Evolutionary conservation across 2,888 invertebrate genomes (phyloP).

Genomic region (Eupsilia transversa): DNA sequence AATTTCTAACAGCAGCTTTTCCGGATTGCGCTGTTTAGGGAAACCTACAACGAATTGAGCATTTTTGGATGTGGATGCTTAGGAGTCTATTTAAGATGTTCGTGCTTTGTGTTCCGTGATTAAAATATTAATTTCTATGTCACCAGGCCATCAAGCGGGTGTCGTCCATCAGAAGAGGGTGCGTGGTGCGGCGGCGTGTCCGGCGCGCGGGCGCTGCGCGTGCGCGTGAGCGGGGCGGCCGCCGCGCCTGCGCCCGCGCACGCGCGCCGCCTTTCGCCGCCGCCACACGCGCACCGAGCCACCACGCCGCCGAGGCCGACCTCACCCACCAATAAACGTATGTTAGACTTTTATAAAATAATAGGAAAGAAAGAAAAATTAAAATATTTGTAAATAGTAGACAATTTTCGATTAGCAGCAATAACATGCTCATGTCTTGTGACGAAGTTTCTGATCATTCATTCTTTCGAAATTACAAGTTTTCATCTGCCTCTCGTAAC

Average conservation of each 20-base stretch:
- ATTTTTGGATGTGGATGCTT: background rate
- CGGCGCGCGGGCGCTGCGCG: slow-evolving; percentile 83
- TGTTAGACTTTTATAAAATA: background rate
- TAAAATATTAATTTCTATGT: background rate
- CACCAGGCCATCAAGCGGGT: slow-evolving; percentile 84
- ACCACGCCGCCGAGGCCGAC: slow-evolving; percentile 83
- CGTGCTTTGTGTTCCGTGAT: background rate
- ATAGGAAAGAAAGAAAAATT: background rate
- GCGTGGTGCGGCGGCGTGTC: slow-evolving; percentile 78
- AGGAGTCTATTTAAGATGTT: no score
- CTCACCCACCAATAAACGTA: slow-evolving; percentile 78
- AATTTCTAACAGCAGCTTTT: background rate
- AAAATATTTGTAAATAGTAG: no score
- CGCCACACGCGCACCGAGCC: slow-evolving; percentile 86
- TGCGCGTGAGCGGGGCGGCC: slow-evolving; percentile 79
- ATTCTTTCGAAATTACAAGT: no score
- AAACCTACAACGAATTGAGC: background rate
- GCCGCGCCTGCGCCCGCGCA: slow-evolving; percentile 81
- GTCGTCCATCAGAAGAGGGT: slow-evolving; percentile 82
- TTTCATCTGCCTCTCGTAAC: no score
- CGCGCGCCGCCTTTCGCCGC: slow-evolving; percentile 85
- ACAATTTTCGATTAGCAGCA: no score
- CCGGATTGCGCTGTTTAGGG: background rate
- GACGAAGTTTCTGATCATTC: no score
- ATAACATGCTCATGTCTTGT: no score